A percentile compares a stretch with the other conserved stretches of the same genome.
Conservation (phyloP, 2,888 invertebrate species). For the Drosophila mimica region DNA sequence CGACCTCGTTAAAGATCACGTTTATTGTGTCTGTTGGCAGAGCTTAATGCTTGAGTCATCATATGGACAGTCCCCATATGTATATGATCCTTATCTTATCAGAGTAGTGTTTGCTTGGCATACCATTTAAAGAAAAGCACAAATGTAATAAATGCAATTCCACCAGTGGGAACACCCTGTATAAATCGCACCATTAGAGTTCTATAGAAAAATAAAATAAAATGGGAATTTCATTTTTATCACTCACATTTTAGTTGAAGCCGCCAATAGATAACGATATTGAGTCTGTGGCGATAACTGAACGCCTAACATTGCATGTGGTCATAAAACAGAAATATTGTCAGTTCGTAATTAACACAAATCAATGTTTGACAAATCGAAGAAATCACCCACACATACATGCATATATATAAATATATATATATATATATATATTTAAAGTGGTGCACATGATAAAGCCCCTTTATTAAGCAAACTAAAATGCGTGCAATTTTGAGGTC, state of each 20-base stretch:
- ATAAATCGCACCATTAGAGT: conserved; percentile 1
- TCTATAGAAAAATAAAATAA: background rate
- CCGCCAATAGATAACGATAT: conserved; percentile 35
- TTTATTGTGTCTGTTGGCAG: conserved; percentile 21
- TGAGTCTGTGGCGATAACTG: conserved; percentile 40
- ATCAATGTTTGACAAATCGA: conserved; percentile 39
- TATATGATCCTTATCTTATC: conserved; percentile 42
- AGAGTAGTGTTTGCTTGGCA: conserved; percentile 23
- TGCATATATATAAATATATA: background rate
- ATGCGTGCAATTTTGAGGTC: conserved; percentile 64
- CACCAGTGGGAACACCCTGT: conserved; percentile 48
- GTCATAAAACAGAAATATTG: conserved; percentile 34
- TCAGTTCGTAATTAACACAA: conserved; percentile 15
- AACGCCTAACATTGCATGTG: conserved; percentile 31
- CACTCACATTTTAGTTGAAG: conserved; percentile 38
- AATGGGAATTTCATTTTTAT: conserved; percentile 21
- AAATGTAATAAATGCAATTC: conserved; percentile 51
- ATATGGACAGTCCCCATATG: conserved; percentile 28
- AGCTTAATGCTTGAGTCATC: conserved; percentile 40
- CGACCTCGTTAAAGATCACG: conserved; percentile 42
- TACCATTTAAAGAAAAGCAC: conserved; percentile 18
- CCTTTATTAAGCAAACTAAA: conserved; percentile 58
- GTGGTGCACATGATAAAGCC: conserved; percentile 37
- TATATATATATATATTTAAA: background rate
- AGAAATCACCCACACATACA: conserved; percentile 8